Base-by-base conservation (phyloP, 1,140 invertebrate species). In the Macrobrachium nipponense region DNA sequence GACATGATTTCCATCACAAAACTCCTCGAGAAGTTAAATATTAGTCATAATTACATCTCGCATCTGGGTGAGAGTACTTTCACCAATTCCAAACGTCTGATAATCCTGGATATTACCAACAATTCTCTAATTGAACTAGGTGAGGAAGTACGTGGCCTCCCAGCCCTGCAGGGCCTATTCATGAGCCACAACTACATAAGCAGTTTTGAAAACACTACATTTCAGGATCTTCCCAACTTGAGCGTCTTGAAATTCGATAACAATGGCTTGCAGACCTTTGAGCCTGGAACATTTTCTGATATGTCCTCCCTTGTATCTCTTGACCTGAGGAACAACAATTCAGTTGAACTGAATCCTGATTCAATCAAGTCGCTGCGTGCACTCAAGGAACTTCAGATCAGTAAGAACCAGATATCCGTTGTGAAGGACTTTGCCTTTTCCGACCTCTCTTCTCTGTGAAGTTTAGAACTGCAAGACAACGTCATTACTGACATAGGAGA, bases 401-500 rank as follows among this genome's bases (percentile, higher is more conserved):
- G 62, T 15, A 77, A 80, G 87, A 97, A 96, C 91, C 94, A 94
- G 89, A 90, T 93, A 14, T 75, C 92, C 89, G 90, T 90, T 14
- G 92, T 94, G 64, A 94, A 95, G 62, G 93, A 94, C 27, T 93
- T 94, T 78, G 93, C 94, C 36, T 93, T 97, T 5, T 91, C 92
- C 77, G 93, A 95, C 0, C 91, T 96, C 14, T 90, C 91, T 2
- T 92, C 93, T 58, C 90, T 97, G 0, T 92, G 93, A 81, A 94
- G 95, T 87, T 90, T 97, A 11, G 95, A 95, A 91, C 90, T 97
- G 14, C 93, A 94, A 61, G 94, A 95, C 36, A 97, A 97, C 90
- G 93, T 94, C 80, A 91, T 97, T 77, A 94, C 95, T 87, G 91
- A 93, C 44, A 91, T 97, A 44, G 93, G 94, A 87, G 93, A 94